These are phyloP conservation scores for Priocnemis perturbator DNA, from an alignment of 2,888 invertebrate genomes.

Conservation along the genomic window DNA sequence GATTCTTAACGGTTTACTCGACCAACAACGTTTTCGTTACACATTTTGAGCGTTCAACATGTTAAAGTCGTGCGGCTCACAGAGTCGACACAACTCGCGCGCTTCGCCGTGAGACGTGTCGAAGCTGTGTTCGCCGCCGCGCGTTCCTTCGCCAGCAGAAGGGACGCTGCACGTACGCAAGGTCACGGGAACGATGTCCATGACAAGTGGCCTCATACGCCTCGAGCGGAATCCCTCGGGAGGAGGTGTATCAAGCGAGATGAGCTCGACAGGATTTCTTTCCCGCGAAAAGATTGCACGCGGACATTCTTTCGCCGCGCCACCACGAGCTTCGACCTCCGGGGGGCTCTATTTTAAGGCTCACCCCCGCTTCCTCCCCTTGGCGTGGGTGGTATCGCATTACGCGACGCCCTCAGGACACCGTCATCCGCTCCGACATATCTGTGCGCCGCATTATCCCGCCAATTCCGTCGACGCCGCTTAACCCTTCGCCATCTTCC, in stretches of 20 bases:
- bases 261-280: slow-evolving; percentile 18
- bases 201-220: slow-evolving; percentile 5
- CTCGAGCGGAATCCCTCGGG: slow-evolving; percentile 14
- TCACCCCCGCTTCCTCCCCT: not conserved
- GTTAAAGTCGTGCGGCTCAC: no score
- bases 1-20: no score
- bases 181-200: slow-evolving; percentile 17
- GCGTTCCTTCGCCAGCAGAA: no score
- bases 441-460: not conserved
- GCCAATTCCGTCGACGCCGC: no score
- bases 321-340: slow-evolving; percentile 4
- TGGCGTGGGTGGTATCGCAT: slow-evolving; percentile 1
- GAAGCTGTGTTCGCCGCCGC: no score
- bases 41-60: no score
- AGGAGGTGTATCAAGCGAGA: slow-evolving; percentile 18
- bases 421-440: slow-evolving; percentile 10
- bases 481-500: not conserved
- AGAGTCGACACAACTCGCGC: no score
- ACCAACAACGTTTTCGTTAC: no score
- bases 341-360: slow-evolving; percentile 3
- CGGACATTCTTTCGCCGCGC: slow-evolving; percentile 8
- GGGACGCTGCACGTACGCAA: not conserved
- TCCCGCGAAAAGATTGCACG: slow-evolving; percentile 29
- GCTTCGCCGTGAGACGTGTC: no score
- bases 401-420: slow-evolving; percentile 8